A percentile compares a stretch with the other conserved stretches of the same genome.
These are phyloP conservation scores for Heliconius himera DNA, from an alignment of 1,140 invertebrate species.

Conservation along the genomic window DNA sequence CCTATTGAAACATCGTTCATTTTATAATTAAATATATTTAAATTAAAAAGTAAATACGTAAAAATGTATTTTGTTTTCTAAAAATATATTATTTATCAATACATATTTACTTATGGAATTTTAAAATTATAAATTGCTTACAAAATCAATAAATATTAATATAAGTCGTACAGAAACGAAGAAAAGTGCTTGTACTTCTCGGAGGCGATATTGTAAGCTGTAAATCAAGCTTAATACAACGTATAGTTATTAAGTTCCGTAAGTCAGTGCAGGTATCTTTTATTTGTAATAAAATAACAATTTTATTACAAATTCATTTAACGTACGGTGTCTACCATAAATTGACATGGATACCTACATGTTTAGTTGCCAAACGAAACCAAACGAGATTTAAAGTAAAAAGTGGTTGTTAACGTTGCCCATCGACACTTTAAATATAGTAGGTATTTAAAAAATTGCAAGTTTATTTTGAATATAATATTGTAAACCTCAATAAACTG, in stretches of 20 bases:
- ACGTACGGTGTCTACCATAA: slow-evolving; percentile 27
- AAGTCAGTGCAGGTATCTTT: slow-evolving; percentile 38
- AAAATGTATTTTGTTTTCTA: not conserved
- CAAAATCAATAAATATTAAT: slow-evolving; percentile 28
- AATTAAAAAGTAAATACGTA: not conserved
- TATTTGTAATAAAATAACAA: slow-evolving; percentile 39
- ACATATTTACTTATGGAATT: not conserved
- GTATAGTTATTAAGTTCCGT: slow-evolving; percentile 37
- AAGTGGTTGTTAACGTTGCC: slow-evolving; percentile 29
- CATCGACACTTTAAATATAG: slow-evolving; percentile 58
- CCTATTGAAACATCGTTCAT: not conserved
- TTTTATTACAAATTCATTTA: slow-evolving; percentile 43
- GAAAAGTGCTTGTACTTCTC: slow-evolving; percentile 35
- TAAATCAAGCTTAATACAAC: slow-evolving; percentile 40
- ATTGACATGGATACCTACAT: slow-evolving; percentile 30
- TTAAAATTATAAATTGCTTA: slow-evolving; percentile 3
- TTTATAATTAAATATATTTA: not conserved
- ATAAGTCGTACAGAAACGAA: slow-evolving; percentile 15
- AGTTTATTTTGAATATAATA: slow-evolving; percentile 62
- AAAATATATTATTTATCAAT: not conserved
- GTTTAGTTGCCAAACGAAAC: slow-evolving; percentile 27
- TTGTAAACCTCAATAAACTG: slow-evolving; percentile 65
- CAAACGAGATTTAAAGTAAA: slow-evolving; percentile 31
- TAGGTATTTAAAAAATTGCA: slow-evolving; percentile 68
- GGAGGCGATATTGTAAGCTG: slow-evolving; percentile 33